Conservation (phyloP, 2,113 vertebrate species). For the Leucoraja erinaceus region DNA sequence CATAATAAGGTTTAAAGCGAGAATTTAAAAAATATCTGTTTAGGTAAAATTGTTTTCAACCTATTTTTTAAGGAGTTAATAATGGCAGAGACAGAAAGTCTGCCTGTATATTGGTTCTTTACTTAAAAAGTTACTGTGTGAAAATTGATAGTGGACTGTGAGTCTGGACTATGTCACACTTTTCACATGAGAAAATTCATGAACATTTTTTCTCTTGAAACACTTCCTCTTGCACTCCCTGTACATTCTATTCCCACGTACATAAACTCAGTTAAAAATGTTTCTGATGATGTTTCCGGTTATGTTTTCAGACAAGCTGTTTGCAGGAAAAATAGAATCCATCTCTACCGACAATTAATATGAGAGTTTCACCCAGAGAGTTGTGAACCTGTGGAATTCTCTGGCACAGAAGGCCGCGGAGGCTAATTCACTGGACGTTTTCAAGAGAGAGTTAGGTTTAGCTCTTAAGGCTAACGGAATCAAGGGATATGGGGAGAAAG, state of each 20-base stretch:
- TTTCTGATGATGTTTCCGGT: constrained; percentile 13
- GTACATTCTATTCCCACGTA: constrained; percentile 28
- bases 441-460: too few species aligned
- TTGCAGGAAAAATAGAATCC: background rate
- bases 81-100: constrained; percentile 3
- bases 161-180: background rate
- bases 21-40: background rate
- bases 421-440: too few species aligned
- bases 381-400: too few species aligned
- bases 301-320: background rate
- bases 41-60: background rate
- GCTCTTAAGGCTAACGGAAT: too few species aligned
- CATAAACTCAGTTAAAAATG: background rate
- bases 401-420: too few species aligned
- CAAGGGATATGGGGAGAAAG: too few species aligned
- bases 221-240: background rate
- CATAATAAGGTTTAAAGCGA: background rate
- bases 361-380: too few species aligned
- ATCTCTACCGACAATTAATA: background rate
- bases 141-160: constrained; percentile 26
- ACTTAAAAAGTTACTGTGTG: constrained; percentile 11
- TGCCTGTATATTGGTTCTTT: background rate
- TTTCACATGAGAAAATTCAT: constrained; percentile 36
- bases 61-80: background rate
- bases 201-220: constrained; percentile 17